Conservation (phyloP, 2,888 invertebrate genomes). For the Cosmopolites sordidus region DNA sequence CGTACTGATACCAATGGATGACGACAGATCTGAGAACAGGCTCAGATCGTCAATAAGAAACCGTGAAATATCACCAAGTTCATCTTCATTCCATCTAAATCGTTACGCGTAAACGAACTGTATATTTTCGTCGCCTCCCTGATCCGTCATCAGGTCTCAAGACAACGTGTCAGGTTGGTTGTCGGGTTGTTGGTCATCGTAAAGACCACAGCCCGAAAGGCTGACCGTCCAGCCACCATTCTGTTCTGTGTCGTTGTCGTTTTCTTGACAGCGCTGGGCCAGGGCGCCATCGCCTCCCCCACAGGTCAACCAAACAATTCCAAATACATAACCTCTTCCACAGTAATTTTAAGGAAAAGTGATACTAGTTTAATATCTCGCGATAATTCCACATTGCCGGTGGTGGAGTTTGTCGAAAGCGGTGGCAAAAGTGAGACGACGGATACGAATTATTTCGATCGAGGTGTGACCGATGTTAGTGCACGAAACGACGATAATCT, state of each 20-base stretch:
- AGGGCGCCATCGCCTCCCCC: conserved; percentile 9
- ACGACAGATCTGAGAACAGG: too few species aligned
- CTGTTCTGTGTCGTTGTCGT: conserved; percentile 20
- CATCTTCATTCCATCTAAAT: too few species aligned
- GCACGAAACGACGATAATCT: too few species aligned
- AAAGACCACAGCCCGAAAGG: conserved; percentile 26
- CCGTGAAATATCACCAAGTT: too few species aligned
- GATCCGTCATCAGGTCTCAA: too few species aligned
- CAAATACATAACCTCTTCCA: conserved; percentile 24
- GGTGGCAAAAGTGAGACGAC: too few species aligned
- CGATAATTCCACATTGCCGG: neutral
- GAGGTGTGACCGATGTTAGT: too few species aligned
- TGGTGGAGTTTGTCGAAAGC: conserved; percentile 2
- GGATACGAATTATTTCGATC: too few species aligned
- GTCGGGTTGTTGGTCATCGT: conserved; percentile 25
- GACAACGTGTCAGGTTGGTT: neutral
- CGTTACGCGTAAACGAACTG: too few species aligned
- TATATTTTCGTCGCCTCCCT: too few species aligned
- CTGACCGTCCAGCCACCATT: conserved; percentile 21
- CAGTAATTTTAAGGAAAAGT: conserved; percentile 26
- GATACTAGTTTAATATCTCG: conserved; percentile 23
- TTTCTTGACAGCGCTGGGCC: conserved; percentile 18
- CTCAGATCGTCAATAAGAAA: too few species aligned
- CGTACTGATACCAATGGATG: too few species aligned
- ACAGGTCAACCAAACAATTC: conserved; percentile 13